Evolutionary conservation across 2,113 vertebrate genomes (phyloP), one percentile per base, ranked within the genome.

Genomic region (Clarias magur): DNA sequence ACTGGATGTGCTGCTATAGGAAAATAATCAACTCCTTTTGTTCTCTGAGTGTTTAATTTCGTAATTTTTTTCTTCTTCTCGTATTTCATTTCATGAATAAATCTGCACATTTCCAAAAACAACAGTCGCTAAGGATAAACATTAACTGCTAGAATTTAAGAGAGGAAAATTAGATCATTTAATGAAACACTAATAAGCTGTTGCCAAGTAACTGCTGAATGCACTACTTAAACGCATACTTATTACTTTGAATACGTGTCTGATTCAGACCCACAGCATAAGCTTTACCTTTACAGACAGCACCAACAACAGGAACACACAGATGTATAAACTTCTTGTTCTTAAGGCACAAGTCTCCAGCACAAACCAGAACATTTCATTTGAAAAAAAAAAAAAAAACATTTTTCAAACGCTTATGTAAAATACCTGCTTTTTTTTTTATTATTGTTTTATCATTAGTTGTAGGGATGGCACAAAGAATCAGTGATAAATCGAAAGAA

Each of bases 371-470:
- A 48, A 25, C 34, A 23, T 23, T 19, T 16, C 9, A 4, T 75
- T 38, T n/a, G 11, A 34, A 34, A 34, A 34, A 34, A 34, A 34
- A 34, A 34, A 34, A 75, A 57, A 82, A 65, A 53, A 79, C n/a
- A 63, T 34, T 59, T 76, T 12, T 27, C 72, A 27, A 86, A 65
- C 79, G 85, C 48, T 48, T 57, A 80, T 60, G 68, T 94, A 93
- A 95, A 95, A 95, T 94, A 94, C 91, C 92, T 90, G 88, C 92
- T 93, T 91, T 93, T 91, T 93, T 91, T 76, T 62, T 80, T 81
- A 81, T 81, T 81, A 95, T 95, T 94, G 93, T 94, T 94, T 94
- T 93, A 92, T 93, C 92, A 94, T 94, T 94, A 95, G 94, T 94
- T 95, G 93, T 94, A 95, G 92, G 91, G 94, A 93, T 94, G 94